Conservation (phyloP, 2,797 vertebrate species). For the Tiaroga cobitis region DNA sequence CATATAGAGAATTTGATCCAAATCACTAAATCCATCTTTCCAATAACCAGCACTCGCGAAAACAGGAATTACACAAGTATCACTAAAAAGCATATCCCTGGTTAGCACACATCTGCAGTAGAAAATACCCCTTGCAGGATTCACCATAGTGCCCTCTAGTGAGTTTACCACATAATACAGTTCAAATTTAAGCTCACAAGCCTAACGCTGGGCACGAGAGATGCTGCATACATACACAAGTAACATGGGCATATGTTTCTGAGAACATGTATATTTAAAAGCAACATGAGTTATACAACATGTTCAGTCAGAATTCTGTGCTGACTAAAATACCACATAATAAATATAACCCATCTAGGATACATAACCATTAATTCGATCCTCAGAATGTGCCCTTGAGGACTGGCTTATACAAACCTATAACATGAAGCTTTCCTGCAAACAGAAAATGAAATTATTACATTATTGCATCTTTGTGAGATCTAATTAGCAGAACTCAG, state of each 20-base stretch:
- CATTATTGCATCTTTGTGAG: conserved; percentile 8
- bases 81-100: background rate
- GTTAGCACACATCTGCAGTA: background rate
- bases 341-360: background rate
- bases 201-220: background rate
- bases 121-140: conserved; percentile 9
- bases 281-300: background rate
- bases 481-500: conserved; percentile 42
- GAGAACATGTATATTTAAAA: background rate
- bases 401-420: conserved; percentile 19
- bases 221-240: background rate
- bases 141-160: conserved; percentile 62
- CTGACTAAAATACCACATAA: background rate
- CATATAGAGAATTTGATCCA: background rate
- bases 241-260: background rate
- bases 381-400: conserved; percentile 17
- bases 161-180: conserved; percentile 19
- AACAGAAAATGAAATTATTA: conserved; percentile 33
- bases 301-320: background rate
- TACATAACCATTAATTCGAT: conserved; percentile 46
- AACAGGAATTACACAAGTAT: background rate
- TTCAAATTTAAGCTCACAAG: background rate
- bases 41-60: background rate
- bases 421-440: conserved; percentile 10
- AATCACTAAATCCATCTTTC: background rate